Conservation (phyloP, 1,140 invertebrate genomes). For the Gonioctena quinquepunctata region DNA sequence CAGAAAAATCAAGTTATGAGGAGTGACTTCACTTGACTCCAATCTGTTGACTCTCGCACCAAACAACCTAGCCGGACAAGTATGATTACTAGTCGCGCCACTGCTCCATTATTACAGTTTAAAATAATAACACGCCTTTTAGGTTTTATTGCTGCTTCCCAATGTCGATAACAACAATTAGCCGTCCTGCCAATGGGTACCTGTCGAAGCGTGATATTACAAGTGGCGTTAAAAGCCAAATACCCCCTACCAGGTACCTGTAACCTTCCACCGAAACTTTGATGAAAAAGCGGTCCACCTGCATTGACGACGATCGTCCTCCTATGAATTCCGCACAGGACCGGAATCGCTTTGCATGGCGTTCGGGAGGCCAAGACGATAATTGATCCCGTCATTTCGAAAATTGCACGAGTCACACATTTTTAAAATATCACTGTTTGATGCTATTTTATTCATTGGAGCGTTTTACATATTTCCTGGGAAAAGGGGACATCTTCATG, state of each 20-base stretch:
- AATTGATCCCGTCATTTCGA: too few relatives aligned
- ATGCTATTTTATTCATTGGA: too few relatives aligned
- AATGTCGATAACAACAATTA: constrained; percentile 12
- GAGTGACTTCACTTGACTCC: too few relatives aligned
- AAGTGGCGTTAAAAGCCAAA: constrained; percentile 25
- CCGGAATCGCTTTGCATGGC: not conserved
- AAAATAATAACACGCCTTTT: constrained; percentile 21
- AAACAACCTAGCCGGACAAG: not conserved
- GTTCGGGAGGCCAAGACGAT: too few relatives aligned
- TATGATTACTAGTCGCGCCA: not conserved
- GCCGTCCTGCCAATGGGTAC: constrained; percentile 14
- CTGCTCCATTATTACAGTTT: constrained; percentile 16
- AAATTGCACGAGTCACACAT: too few relatives aligned
- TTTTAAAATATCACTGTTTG: too few relatives aligned
- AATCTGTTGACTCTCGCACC: too few relatives aligned
- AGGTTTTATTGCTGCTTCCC: constrained; percentile 20
- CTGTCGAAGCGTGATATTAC: constrained; percentile 19
- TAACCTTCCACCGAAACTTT: constrained; percentile 17
- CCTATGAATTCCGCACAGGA: constrained; percentile 7
- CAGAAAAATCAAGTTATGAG: too few relatives aligned
- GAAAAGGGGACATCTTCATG: too few relatives aligned
- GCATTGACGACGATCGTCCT: constrained; percentile 2
- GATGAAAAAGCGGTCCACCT: constrained; percentile 26
- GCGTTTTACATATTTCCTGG: too few relatives aligned
- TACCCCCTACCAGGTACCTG: constrained; percentile 23